Conservation (phyloP, 2,888 invertebrate species). For the Rutpela maculata region DNA sequence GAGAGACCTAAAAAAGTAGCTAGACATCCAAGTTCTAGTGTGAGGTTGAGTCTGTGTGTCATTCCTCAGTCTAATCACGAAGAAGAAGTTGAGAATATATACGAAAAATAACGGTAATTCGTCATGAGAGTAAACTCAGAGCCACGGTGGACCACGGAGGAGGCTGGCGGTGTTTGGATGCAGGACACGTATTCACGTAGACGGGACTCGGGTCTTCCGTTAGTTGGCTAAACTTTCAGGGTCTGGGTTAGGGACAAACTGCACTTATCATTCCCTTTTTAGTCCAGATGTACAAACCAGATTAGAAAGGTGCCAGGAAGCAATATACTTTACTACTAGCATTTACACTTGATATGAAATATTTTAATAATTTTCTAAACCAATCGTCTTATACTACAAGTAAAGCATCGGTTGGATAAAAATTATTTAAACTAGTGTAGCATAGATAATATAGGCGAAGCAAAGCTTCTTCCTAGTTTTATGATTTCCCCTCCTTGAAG, state of each 20-base stretch:
- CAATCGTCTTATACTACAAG: no score
- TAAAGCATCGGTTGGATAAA: no score
- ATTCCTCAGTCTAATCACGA: constrained; percentile 28
- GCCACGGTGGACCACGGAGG: neutral
- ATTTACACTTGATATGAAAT: no score
- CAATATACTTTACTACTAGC: no score
- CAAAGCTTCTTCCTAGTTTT: no score
- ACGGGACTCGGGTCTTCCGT: constrained; percentile 36
- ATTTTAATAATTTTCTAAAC: no score
- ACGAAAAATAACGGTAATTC: constrained; percentile 34
- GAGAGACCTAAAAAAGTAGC: constrained; percentile 19
- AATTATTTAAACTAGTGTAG: no score
- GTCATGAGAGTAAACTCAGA: constrained; percentile 25
- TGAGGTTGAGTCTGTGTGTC: neutral
- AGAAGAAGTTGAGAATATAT: constrained; percentile 9
- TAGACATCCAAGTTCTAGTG: constrained; percentile 22
- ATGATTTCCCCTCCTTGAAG: no score
- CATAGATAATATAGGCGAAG: no score
- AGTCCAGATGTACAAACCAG: neutral
- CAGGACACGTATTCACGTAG: constrained; percentile 31
- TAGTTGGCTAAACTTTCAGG: constrained; percentile 26
- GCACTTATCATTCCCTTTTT: neutral
- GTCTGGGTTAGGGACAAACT: constrained; percentile 9
- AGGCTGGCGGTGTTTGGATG: constrained; percentile 3
- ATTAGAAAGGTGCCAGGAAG: no score